Percentiles rank a stretch among this genome's conserved stretches.
Conservation (phyloP, 2,888 invertebrate species). For the Drosophila pseudotakahashii region DNA sequence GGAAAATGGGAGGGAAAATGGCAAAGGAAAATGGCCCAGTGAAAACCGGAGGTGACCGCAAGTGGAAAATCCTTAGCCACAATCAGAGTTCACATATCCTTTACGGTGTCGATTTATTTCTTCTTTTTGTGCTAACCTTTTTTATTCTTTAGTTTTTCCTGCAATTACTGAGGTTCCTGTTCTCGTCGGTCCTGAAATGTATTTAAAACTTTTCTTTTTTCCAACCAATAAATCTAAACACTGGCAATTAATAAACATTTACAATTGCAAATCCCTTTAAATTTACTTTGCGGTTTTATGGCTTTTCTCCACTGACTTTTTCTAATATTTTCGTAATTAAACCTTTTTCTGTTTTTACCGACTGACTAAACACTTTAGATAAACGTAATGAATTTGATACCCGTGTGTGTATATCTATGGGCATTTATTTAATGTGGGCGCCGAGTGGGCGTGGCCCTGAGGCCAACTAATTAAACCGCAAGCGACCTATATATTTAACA, state of each 20-base stretch:
- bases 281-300: conserved; percentile 63
- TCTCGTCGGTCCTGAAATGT: not conserved
- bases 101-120: conserved; percentile 6
- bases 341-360: conserved; percentile 38
- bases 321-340: conserved; percentile 60
- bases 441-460: conserved; percentile 25
- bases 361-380: conserved; percentile 33
- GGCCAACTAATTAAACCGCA: conserved; percentile 63
- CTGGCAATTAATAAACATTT: conserved; percentile 61
- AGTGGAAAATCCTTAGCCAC: conserved; percentile 53
- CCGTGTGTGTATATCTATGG: conserved; percentile 2
- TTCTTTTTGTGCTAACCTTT: not conserved
- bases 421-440: conserved; percentile 7
- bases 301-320: conserved; percentile 2
- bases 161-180: conserved; percentile 18
- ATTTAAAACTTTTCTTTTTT: not conserved
- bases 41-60: conserved; percentile 55
- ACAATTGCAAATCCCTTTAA: conserved; percentile 52
- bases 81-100: conserved; percentile 45
- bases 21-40: conserved; percentile 21
- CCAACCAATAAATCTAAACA: conserved; percentile 12
- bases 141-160: conserved; percentile 31
- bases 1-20: conserved; percentile 8
- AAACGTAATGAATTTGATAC: conserved; percentile 29
- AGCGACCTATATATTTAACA: conserved; percentile 29